Evolutionary conservation across 2,797 vertebrate genomes (phyloP), one percentile per base, ranked within the genome.

Genomic region (Lepus oiostolus): DNA sequence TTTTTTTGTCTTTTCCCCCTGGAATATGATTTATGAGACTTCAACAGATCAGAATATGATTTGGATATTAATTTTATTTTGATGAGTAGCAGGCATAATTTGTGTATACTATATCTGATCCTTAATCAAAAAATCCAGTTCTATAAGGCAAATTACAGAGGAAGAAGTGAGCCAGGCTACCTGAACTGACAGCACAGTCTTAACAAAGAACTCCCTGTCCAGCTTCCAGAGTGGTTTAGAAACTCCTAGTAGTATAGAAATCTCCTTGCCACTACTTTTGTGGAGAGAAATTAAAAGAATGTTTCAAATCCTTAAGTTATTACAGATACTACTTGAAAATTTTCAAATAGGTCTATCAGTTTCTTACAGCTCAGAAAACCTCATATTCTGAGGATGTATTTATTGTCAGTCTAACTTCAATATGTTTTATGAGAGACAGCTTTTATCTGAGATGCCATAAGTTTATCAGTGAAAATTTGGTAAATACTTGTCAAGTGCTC

Each of bases 101-200:
- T 58, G 8, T 86, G 6, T 54, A 21, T 76, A 86, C 58, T 71
- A 80, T 19, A 60, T 62, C 24, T 22, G 26, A 4, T 58, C 14
- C 19, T 71, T 1, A 54, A 58, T 22, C 12, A 80, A 62, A 63
- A 83, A 28, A 2, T 0, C 21, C 7, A 50, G 1, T 47, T 77
- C 76, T 60, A 4, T 22, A 68, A 74, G 11, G 7, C 72, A 8
- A 88, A 14, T 2, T 50, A 4, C 2, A 47, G 50, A 60, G 6
- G 22, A 7, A 13, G 22, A 75, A 22, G 8, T 16, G 3, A 14
- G 32, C 5, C 28, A 74, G 3, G 3, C 0, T 1, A 52, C 13
- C 14, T 12, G 32, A 30, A 52, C 1, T 62, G 22, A 65, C 2
- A 35, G 13, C 4, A 12, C 24, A 1, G 3, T 85, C 89, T 87